Percentiles rank a stretch among this genome's conserved stretches.
phyloP scores from a whole-genome alignment of 2,113 vertebrate species.

The Tonatia bakeri region DNA sequence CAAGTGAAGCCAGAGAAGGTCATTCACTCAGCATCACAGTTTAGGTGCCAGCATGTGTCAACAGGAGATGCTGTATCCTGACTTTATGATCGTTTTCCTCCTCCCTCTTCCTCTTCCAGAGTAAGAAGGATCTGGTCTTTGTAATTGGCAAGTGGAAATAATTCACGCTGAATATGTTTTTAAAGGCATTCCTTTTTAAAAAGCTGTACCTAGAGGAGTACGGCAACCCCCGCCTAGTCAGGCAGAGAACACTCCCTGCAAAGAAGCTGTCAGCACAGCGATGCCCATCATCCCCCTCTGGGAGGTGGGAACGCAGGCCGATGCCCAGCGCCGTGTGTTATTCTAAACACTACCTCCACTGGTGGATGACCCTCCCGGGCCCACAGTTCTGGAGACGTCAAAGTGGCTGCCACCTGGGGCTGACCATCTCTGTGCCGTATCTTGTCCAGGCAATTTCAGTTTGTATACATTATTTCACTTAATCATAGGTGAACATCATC shows the following conservation, averaged over 20 bases:
- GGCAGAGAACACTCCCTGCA: neutral
- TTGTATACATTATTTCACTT: neutral
- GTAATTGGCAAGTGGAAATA: neutral
- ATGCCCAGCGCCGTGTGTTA: neutral
- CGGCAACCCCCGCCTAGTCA: neutral
- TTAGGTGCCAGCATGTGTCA: neutral
- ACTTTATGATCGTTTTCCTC: neutral
- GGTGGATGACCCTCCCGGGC: neutral
- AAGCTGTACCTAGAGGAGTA: neutral
- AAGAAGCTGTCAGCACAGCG: neutral
- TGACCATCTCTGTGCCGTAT: neutral
- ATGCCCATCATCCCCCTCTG: neutral
- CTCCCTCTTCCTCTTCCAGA: neutral
- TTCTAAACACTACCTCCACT: neutral
- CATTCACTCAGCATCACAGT: neutral
- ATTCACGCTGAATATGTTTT: neutral
- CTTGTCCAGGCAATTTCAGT: neutral
- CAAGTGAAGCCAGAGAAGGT: neutral
- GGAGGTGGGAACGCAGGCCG: too few species aligned
- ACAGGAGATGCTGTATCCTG: neutral
- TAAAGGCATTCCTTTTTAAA: neutral
- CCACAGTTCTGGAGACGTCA: neutral
- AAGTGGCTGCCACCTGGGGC: neutral
- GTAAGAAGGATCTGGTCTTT: neutral
- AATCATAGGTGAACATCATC: neutral